Base-by-base conservation (phyloP, 2,888 invertebrate genomes). In the Andricus quercusramuli region DNA sequence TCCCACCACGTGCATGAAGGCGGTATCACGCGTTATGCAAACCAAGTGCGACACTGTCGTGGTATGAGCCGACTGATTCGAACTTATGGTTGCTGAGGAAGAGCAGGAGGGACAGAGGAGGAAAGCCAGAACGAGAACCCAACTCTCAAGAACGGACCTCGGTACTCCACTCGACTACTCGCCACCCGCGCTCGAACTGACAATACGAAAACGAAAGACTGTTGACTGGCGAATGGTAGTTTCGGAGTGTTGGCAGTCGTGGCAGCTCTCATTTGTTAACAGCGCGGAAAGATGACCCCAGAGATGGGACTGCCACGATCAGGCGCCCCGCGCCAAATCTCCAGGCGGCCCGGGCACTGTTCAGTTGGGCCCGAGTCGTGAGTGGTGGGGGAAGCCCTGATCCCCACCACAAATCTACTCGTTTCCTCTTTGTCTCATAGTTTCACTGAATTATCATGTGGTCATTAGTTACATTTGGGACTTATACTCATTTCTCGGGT, bases 61-160 rank as follows among this genome's bases (percentile, higher is more conserved):
- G 86, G 88, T 89, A 89, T 89, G 88, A 90, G 90, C 88, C 90
- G 91, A 90, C 91, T 91, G 91, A 91, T 91, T 91, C 90, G 88
- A 89, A 87, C 86, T 87, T 86, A 89, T 86, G 87, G 86, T 86
- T 66, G 86, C 86, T 85, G 84, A 87, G 81, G 83, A 87, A 84
- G 25, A 20, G 59, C 22, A 56, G 68, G 66, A 59, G 77, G 79
- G 68, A 78, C 56, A 29, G 78, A 80, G 80, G 77, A 56, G 76
- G 78, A 80, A 81, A 81, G 83, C 81, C 51, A 78, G 76, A 51
- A 59, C 32, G 68, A 65, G 22, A 74, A 25, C 37, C n/a, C 41
- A 68, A 79, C 78, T 74, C 56, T 77, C 68, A 77, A 78, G 80
- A 83, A 82, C 81, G 85, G 81, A 81, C 82, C 81, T 83, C 82